phyloP scores from a whole-genome alignment of 2,113 vertebrate species.

The Paramisgurnus dabryanus region DNA sequence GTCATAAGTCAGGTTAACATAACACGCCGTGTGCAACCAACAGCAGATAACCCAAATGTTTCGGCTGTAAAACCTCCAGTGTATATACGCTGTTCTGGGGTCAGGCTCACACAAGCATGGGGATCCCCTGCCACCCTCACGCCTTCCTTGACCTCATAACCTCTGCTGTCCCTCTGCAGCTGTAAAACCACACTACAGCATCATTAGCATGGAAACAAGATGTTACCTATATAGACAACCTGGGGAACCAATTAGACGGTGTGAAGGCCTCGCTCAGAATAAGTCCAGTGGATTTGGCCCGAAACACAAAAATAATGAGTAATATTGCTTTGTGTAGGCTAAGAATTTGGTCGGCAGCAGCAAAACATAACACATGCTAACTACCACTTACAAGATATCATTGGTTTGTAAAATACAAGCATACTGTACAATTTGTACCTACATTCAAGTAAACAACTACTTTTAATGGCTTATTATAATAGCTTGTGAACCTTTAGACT shows the following conservation, averaged over 20 bases:
- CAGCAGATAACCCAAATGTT: constrained; percentile 58
- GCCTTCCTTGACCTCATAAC: constrained; percentile 50
- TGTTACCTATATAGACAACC: constrained; percentile 56
- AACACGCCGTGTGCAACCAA: constrained; percentile 52
- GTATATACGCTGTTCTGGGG: constrained; percentile 50
- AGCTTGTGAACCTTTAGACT: no score
- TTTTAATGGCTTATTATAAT: no score
- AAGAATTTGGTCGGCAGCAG: background rate
- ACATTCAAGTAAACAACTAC: no score
- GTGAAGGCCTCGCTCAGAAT: constrained; percentile 37
- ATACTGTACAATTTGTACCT: no score
- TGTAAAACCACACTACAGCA: constrained; percentile 57
- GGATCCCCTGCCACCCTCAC: constrained; percentile 51
- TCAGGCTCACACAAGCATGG: constrained; percentile 45
- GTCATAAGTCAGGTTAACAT: constrained; percentile 58
- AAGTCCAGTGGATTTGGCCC: constrained; percentile 41
- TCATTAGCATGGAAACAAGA: constrained; percentile 62
- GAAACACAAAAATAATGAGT: constrained; percentile 41
- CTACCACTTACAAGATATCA: constrained; percentile 7
- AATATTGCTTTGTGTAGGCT: constrained; percentile 34
- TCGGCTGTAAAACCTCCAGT: constrained; percentile 54
- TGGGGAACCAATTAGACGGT: constrained; percentile 61
- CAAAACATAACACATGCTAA: constrained; percentile 22
- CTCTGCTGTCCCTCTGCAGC: constrained; percentile 51
- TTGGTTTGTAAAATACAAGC: background rate